These are phyloP conservation scores for Trissoscelio sp. DNA, from an alignment of 2,888 invertebrate species.

Conservation along the genomic window DNA sequence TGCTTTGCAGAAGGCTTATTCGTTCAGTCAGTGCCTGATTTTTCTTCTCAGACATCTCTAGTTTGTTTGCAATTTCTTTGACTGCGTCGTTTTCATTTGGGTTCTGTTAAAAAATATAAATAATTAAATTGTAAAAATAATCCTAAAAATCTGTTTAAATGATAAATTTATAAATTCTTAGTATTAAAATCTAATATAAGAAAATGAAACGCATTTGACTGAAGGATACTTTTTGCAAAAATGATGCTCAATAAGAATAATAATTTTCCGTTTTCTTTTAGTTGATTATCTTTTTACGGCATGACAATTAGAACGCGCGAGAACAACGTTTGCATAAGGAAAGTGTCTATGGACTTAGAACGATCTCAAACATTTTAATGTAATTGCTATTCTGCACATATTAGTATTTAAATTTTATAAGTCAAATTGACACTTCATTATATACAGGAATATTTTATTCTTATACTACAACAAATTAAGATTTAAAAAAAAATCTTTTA, in stretches of 20 bases:
- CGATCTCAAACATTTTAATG: conserved; percentile 38
- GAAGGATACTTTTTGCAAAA: conserved; percentile 51
- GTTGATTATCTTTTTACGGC: conserved; percentile 46
- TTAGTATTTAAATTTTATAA: conserved; percentile 3
- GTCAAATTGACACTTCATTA: too few relatives aligned
- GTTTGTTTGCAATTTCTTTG: conserved; percentile 76
- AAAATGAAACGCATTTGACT: conserved; percentile 7
- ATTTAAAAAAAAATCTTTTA: too few relatives aligned
- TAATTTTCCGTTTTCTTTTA: conserved; percentile 51
- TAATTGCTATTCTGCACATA: conserved; percentile 21
- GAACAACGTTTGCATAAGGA: conserved; percentile 46
- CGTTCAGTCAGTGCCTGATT: conserved; percentile 79
- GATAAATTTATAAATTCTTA: too few relatives aligned
- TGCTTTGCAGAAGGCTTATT: conserved; percentile 78
- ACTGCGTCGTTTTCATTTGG: too few relatives aligned
- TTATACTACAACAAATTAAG: too few relatives aligned
- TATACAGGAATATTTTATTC: too few relatives aligned
- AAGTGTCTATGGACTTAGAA: conserved; percentile 53
- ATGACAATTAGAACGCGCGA: conserved; percentile 53
- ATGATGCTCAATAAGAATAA: conserved; percentile 48
- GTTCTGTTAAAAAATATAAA: too few relatives aligned
- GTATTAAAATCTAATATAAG: too few relatives aligned
- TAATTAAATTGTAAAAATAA: too few relatives aligned
- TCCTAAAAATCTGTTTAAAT: too few relatives aligned
- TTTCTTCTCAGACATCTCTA: conserved; percentile 76